Percentiles rank a stretch among this genome's conserved stretches.
These are phyloP conservation scores for Hemibagrus wyckioides DNA, from an alignment of 2,113 vertebrate genomes.

Conservation along the genomic window DNA sequence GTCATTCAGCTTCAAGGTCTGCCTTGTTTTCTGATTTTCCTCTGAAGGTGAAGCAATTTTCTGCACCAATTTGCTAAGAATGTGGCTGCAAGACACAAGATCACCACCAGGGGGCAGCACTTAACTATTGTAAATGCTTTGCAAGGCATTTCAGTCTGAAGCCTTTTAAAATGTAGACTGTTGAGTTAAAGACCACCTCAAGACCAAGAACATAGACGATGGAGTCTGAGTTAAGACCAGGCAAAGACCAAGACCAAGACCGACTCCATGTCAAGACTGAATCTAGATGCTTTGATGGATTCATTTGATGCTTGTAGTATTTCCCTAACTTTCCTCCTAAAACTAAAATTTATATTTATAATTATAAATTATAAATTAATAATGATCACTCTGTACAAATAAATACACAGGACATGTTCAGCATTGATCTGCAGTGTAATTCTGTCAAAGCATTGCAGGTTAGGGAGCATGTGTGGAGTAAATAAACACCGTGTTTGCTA, in stretches of 20 bases:
- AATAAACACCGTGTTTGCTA: background rate
- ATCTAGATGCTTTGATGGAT: background rate
- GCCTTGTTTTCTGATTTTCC: background rate
- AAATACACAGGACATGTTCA: background rate
- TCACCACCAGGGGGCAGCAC: constrained; percentile 34
- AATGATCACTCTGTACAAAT: background rate
- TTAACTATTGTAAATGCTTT: background rate
- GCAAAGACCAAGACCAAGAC: background rate
- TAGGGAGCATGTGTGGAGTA: background rate
- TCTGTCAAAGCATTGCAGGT: background rate
- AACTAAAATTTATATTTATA: too few species aligned
- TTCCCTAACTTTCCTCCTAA: background rate
- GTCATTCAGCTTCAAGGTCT: background rate
- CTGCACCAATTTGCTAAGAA: background rate
- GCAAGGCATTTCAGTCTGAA: background rate
- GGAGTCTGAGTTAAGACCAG: background rate
- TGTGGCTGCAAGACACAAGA: background rate
- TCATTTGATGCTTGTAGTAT: background rate
- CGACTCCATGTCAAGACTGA: background rate
- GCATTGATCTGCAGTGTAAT: background rate
- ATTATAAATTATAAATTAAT: background rate
- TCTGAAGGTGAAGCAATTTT: background rate
- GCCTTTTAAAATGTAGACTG: background rate
- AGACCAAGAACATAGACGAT: background rate
- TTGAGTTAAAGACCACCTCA: background rate